Percentiles rank a stretch among this genome's conserved stretches.
phyloP scores from a whole-genome alignment of 1,140 invertebrate genomes.

The Eupristina koningsbergeri region DNA sequence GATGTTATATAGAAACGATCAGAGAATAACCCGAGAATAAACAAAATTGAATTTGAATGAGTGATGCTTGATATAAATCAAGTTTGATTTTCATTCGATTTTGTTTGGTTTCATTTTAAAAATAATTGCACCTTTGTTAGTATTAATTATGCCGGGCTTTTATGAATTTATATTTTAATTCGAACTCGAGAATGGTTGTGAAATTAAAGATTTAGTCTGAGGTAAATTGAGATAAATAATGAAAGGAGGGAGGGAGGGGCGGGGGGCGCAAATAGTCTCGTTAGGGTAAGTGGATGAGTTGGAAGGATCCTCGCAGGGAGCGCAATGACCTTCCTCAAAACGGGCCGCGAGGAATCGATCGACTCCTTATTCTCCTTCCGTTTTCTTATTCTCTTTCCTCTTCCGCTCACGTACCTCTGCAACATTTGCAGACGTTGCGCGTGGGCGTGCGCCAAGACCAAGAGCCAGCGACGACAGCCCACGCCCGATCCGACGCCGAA shows the following conservation, averaged over 20 bases:
- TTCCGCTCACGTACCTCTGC: conserved; percentile 45
- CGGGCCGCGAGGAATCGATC: conserved; percentile 49
- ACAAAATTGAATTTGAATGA: too few relatives aligned
- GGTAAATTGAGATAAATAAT: not conserved
- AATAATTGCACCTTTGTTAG: too few relatives aligned
- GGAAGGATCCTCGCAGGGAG: conserved; percentile 11
- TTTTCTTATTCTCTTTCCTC: conserved; percentile 25
- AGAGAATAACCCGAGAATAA: too few relatives aligned
- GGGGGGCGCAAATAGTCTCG: not conserved
- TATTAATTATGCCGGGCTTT: too few relatives aligned
- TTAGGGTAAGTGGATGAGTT: not conserved
- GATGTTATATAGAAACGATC: too few relatives aligned
- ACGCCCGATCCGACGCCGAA: conserved; percentile 16
- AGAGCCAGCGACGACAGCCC: not conserved
- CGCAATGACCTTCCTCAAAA: conserved; percentile 52
- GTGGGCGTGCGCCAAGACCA: conserved; percentile 11
- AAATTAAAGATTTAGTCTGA: too few relatives aligned
- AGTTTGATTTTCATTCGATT: too few relatives aligned
- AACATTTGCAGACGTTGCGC: not conserved
- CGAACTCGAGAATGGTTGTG: too few relatives aligned
- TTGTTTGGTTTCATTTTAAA: too few relatives aligned
- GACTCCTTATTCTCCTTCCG: conserved; percentile 55
- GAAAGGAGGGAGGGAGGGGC: not conserved
- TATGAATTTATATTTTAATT: too few relatives aligned
- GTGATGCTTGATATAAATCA: too few relatives aligned